phyloP scores from a whole-genome alignment of 2,797 vertebrate genomes.

The Falco concolor region DNA sequence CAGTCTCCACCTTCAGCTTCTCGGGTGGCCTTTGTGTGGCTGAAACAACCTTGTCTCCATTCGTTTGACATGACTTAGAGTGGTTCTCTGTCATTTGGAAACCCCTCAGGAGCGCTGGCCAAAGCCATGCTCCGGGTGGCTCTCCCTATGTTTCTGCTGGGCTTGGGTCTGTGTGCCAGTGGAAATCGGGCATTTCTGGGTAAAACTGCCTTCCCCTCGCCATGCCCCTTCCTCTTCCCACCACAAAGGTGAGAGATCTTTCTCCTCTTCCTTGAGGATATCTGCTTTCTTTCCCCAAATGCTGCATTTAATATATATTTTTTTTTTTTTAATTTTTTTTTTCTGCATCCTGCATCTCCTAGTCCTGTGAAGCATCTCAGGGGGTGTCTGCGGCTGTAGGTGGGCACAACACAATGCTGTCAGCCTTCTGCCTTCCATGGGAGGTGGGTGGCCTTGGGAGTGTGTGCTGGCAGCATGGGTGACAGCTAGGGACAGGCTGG shows the following conservation, averaged over 20 bases:
- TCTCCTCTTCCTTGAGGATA: background rate
- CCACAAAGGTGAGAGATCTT: background rate
- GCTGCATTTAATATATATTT: too few species aligned
- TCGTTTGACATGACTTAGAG: fast-evolving
- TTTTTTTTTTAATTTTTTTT: too few species aligned
- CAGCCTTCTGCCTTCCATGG: background rate
- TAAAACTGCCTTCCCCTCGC: background rate
- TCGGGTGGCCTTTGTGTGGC: background rate
- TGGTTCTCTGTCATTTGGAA: background rate
- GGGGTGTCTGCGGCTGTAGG: background rate
- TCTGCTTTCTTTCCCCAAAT: background rate
- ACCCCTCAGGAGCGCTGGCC: background rate
- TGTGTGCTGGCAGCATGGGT: fast-evolving
- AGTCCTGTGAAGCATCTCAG: background rate
- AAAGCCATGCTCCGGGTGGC: fast-evolving
- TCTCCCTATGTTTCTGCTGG: background rate
- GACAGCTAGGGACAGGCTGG: background rate
- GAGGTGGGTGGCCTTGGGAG: background rate
- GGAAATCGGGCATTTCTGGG: background rate
- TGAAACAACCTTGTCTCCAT: background rate
- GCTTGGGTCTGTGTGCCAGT: background rate
- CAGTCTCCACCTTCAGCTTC: background rate
- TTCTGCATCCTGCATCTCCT: background rate
- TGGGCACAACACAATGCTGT: background rate
- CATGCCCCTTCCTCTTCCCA: background rate